A percentile compares a stretch with the other conserved stretches of the same genome.
These are phyloP conservation scores for Chironomus tentans DNA, from an alignment of 2,888 invertebrate genomes.

Conservation along the genomic window DNA sequence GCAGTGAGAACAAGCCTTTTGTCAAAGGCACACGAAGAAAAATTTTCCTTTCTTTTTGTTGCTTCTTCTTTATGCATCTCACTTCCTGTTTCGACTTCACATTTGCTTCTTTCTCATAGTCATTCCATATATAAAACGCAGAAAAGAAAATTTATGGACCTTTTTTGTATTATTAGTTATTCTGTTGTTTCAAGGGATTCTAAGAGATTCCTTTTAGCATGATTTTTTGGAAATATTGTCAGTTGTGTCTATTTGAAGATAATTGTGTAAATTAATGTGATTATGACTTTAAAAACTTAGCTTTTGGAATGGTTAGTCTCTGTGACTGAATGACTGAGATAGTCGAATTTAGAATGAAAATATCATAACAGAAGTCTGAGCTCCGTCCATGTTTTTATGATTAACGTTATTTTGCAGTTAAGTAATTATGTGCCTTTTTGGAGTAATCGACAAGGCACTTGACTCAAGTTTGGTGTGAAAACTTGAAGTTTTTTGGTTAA, in stretches of 20 bases:
- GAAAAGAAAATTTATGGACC: constrained; percentile 22
- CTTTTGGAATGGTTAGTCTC: no score
- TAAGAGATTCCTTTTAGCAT: not conserved
- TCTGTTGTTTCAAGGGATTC: not conserved
- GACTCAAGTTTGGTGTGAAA: no score
- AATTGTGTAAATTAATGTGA: no score
- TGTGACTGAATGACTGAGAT: no score
- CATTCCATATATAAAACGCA: not conserved
- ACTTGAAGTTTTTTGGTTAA: no score
- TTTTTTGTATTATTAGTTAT: constrained; percentile 16
- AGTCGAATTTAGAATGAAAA: no score
- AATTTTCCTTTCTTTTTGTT: not conserved
- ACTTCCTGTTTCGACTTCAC: not conserved
- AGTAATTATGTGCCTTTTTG: no score
- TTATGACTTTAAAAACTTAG: no score
- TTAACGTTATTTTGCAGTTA: no score
- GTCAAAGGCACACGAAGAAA: constrained; percentile 15
- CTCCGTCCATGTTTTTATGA: no score
- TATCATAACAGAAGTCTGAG: no score
- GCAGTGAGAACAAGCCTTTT: constrained; percentile 1
- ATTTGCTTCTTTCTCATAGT: not conserved
- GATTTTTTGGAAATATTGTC: not conserved
- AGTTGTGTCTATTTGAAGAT: not conserved
- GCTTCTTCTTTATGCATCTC: not conserved
- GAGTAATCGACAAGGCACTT: no score